A percentile compares a stretch with the other conserved stretches of the same genome.
These are phyloP conservation scores for Tipula vernalis DNA, from an alignment of 2,888 invertebrate species.

Conservation along the genomic window DNA sequence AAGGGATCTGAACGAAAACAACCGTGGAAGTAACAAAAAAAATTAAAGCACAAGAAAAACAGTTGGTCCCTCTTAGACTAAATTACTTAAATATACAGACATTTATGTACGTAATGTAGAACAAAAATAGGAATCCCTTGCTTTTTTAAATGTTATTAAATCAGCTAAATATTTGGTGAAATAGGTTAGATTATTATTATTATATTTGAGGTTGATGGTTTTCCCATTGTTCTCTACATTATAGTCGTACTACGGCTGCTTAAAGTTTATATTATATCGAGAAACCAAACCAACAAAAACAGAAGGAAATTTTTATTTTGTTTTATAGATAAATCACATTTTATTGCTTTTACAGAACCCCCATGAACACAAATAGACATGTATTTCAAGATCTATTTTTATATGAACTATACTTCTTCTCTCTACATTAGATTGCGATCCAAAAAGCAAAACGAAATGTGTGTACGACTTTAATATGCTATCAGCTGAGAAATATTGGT, in stretches of 20 bases:
- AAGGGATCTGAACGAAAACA: neutral
- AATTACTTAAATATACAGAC: neutral
- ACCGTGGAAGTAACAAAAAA: neutral
- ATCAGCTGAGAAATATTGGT: neutral
- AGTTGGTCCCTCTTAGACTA: neutral
- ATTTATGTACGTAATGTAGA: neutral
- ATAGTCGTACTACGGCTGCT: neutral
- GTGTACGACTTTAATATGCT: neutral
- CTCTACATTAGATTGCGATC: neutral
- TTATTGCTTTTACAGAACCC: conserved; percentile 9
- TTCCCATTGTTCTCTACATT: neutral
- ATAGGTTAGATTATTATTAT: neutral
- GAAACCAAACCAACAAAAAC: neutral
- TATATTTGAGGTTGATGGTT: neutral
- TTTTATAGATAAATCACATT: conserved; percentile 9
- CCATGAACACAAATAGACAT: conserved; percentile 10
- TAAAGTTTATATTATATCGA: neutral
- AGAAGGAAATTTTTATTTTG: neutral
- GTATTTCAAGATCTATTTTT: conserved; percentile 13
- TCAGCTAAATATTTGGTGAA: conserved; percentile 7
- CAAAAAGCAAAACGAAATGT: neutral
- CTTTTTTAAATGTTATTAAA: conserved; percentile 8
- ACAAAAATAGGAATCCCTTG: neutral
- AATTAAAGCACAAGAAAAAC: neutral
- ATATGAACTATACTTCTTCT: conserved; percentile 13